Evolutionary conservation across 2,113 vertebrate species (phyloP).

Genomic region (Spermophilus dauricus): DNA sequence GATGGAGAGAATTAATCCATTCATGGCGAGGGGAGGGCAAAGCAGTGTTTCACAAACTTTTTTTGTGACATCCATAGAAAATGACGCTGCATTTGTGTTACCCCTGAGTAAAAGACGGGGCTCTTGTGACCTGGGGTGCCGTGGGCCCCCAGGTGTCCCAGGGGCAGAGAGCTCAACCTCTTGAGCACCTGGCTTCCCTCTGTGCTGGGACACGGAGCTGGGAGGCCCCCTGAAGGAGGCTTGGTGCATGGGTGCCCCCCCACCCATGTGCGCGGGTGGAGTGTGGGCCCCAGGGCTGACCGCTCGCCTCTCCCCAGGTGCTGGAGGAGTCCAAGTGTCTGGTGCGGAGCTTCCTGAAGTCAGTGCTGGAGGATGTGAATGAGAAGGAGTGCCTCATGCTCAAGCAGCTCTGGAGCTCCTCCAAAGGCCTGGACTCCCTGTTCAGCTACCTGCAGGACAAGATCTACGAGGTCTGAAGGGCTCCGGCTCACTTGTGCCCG

Average conservation of each 20-base stretch:
- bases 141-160: neutral
- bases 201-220: neutral
- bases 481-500: neutral
- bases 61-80: neutral
- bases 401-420: constrained; percentile 97
- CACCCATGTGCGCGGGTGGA: too few relatives aligned
- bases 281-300: neutral
- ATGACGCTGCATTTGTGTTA: neutral
- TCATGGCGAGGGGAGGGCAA: neutral
- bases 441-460: constrained; percentile 98
- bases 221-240: neutral
- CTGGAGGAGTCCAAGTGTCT: constrained; percentile 98
- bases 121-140: neutral
- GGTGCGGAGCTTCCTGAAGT: constrained; percentile 95
- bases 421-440: constrained; percentile 97
- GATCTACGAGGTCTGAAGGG: constrained; percentile 93
- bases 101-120: neutral
- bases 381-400: constrained; percentile 98
- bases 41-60: neutral
- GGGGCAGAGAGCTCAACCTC: neutral
- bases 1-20: neutral
- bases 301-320: constrained; percentile 88
- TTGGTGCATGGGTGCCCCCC: too few relatives aligned
- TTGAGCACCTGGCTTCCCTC: neutral
- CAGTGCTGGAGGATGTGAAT: constrained; percentile 96